Evolutionary conservation across 2,797 vertebrate species (phyloP).

Genomic region (Sitta carolinensis): DNA sequence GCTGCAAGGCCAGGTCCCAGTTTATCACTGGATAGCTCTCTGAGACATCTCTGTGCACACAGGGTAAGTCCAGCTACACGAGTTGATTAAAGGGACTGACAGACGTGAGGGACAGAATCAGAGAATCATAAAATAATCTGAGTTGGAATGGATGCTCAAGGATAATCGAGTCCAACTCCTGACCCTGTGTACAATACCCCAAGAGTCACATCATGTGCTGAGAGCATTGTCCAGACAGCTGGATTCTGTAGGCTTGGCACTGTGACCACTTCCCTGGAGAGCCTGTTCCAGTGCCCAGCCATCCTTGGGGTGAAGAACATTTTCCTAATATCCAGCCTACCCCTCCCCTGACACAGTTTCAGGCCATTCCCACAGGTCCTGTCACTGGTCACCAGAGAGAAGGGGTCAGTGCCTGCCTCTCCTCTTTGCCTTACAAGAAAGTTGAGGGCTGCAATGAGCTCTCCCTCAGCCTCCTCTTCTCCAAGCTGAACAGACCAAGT

Average conservation of each 20-base stretch:
- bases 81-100: not conserved
- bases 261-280: not conserved
- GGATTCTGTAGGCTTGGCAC: not conserved
- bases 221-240: too few relatives aligned
- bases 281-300: not conserved
- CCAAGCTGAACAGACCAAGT: not conserved
- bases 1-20: not conserved
- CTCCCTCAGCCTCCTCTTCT: not conserved
- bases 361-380: not conserved
- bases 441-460: not conserved
- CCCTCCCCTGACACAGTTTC: not conserved
- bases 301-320: fast-evolving
- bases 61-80: fast-evolving
- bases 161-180: fast-evolving
- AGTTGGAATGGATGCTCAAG: not conserved
- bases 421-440: not conserved
- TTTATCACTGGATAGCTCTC: not conserved
- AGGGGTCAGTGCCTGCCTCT: not conserved
- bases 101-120: not conserved
- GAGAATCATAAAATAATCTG: not conserved
- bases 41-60: not conserved
- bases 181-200: too few relatives aligned
- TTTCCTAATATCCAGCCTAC: not conserved
- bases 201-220: not conserved
- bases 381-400: not conserved